Conservation (phyloP, 1,140 invertebrate genomes). For the Aplysia californica region DNA sequence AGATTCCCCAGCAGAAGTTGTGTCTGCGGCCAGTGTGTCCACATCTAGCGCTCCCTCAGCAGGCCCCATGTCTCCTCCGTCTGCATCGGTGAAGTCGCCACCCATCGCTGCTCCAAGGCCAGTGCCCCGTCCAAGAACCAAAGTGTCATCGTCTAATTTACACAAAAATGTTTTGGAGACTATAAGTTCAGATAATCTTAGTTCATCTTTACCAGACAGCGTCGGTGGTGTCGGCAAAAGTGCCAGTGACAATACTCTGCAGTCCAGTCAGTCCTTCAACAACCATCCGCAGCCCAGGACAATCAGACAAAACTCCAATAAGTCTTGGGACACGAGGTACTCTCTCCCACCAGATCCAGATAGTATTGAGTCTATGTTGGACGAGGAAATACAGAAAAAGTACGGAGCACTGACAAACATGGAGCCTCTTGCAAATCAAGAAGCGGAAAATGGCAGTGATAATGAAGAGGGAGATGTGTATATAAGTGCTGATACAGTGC, state of each 20-base stretch:
- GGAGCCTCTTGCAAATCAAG: not conserved
- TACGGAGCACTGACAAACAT: not conserved
- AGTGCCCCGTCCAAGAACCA: not conserved
- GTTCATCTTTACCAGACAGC: too few species aligned
- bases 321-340: not conserved
- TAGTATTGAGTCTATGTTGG: slow-evolving; percentile 13
- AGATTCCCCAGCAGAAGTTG: too few species aligned
- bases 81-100: not conserved
- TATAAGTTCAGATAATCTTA: too few species aligned
- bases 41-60: not conserved
- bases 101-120: not conserved
- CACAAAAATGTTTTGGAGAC: too few species aligned
- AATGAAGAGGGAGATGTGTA: slow-evolving; percentile 2
- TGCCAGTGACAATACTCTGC: too few species aligned
- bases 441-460: not conserved
- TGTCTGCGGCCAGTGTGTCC: too few species aligned
- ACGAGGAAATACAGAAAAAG: slow-evolving; percentile 23
- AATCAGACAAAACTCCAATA: too few species aligned
- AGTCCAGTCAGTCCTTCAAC: too few species aligned
- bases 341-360: slow-evolving; percentile 7
- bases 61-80: not conserved
- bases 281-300: too few species aligned
- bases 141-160: too few species aligned
- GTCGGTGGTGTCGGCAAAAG: not conserved
- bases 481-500: too few species aligned